Percentiles rank a stretch among this genome's conserved stretches.
Conservation (phyloP, 2,113 vertebrate genomes). For the Myotis lucifugus region DNA sequence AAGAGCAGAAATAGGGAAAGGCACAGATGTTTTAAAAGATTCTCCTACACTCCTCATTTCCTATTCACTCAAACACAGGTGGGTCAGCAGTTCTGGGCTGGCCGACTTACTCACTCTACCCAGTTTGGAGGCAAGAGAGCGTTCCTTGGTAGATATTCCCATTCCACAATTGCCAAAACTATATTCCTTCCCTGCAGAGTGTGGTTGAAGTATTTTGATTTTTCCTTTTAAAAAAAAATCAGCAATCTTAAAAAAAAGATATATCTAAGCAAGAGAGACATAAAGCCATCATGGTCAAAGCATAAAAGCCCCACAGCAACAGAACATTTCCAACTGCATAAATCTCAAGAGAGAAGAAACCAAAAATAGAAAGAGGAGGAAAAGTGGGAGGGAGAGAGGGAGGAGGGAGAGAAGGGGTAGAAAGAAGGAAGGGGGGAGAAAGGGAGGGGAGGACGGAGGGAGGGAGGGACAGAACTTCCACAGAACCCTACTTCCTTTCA, state of each 20-base stretch:
- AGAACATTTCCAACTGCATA: not conserved
- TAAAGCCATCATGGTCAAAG: not conserved
- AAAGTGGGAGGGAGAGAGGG: not conserved
- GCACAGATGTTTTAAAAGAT: not conserved
- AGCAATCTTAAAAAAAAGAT: not conserved
- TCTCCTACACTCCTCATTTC: not conserved
- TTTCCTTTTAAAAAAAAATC: not conserved
- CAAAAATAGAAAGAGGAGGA: not conserved
- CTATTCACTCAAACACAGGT: slow-evolving; percentile 15
- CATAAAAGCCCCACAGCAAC: not conserved
- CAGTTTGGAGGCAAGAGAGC: not conserved
- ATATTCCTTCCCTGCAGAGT: no score
- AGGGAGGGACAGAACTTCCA: not conserved
- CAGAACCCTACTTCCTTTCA: not conserved
- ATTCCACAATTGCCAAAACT: not conserved
- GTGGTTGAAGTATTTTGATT: not conserved
- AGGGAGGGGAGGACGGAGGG: not conserved
- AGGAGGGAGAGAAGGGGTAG: accelerated
- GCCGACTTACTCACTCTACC: not conserved
- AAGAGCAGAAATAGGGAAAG: slow-evolving; percentile 31
- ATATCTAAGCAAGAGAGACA: not conserved
- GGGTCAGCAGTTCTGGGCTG: not conserved
- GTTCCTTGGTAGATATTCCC: not conserved
- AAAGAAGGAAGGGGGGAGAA: no score
- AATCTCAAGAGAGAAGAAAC: not conserved